Base-by-base conservation (phyloP, 2,888 invertebrate genomes). In the Acronicta leporina region DNA sequence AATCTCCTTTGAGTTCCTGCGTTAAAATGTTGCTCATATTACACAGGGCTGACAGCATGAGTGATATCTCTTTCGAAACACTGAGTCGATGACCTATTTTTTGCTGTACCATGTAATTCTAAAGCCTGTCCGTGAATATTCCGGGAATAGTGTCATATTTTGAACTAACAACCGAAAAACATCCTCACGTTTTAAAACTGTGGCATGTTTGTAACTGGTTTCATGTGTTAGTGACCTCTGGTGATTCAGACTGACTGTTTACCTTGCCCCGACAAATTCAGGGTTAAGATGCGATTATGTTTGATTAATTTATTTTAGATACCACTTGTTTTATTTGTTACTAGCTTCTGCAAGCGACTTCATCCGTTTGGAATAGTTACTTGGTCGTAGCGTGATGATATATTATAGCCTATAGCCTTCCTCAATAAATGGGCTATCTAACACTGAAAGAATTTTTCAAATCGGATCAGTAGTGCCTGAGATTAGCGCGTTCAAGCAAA, bases 161-260 rank as follows among this genome's bases (percentile, higher is more conserved):
- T 87, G 81, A 60, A 75, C 51, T 73, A 75, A 78, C 73, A 68
- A 64, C 69, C 52, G 64, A 63, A 77, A 85, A 79, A 81, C 71
- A 71, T 80, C 63, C 54, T 63, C 75, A 75, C 74, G 76, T 80
- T 79, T 76, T 71, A 79, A 85, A 81, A 77, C 81, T 84, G 85
- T 84, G 80, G 77, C 79, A 80, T 83, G n/a, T 86, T 81, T 74
- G 73, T 75, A 89, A 90, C 91, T 79, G 89, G 92, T 91, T 90
- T 82, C 75, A 62, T 75, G 77, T 82, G 89, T 85, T 80, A 89
- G 62, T 90, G 91, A 92, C 90, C 92, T 71, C 81, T 56, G 73
- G 80, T 91, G 91, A 92, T 63, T 92, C 91, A 92, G 55, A 44
- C 42, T 56, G 61, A 58, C 59, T 82, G 86, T 91, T 90, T 90